phyloP scores from a whole-genome alignment of 2,113 vertebrate genomes.

The Ginglymostoma cirratum region DNA sequence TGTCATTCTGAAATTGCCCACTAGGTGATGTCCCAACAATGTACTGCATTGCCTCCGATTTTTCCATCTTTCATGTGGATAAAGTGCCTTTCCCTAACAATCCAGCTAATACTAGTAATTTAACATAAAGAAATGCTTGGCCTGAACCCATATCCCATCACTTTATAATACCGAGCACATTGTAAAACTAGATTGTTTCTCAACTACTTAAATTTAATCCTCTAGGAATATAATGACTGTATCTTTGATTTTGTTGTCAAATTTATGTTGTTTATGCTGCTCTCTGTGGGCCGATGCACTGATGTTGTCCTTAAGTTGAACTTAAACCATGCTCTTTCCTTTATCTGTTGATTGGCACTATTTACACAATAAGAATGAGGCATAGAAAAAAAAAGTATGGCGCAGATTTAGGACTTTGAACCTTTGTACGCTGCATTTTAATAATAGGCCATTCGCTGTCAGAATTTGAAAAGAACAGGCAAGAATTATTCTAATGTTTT shows the following conservation, averaged over 20 bases:
- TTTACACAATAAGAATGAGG: neutral
- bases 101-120: neutral
- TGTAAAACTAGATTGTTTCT: neutral
- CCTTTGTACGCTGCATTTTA: neutral
- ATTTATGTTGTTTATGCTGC: conserved; percentile 10
- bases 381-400: neutral
- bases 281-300: conserved; percentile 8
- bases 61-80: neutral
- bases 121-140: neutral
- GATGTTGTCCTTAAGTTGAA: conserved; percentile 24
- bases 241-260: conserved; percentile 19
- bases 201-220: neutral
- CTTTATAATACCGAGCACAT: neutral
- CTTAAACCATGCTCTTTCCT: neutral
- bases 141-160: neutral
- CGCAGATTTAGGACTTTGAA: neutral
- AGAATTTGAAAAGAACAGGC: neutral
- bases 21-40: neutral
- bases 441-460: neutral
- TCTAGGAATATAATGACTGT: conserved; percentile 1
- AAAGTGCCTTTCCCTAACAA: neutral
- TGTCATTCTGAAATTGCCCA: neutral
- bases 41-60: neutral
- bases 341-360: neutral
- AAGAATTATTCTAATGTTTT: neutral